Base-by-base conservation (phyloP, 2,888 invertebrate genomes). In the Tanytarsus gracilentus region DNA sequence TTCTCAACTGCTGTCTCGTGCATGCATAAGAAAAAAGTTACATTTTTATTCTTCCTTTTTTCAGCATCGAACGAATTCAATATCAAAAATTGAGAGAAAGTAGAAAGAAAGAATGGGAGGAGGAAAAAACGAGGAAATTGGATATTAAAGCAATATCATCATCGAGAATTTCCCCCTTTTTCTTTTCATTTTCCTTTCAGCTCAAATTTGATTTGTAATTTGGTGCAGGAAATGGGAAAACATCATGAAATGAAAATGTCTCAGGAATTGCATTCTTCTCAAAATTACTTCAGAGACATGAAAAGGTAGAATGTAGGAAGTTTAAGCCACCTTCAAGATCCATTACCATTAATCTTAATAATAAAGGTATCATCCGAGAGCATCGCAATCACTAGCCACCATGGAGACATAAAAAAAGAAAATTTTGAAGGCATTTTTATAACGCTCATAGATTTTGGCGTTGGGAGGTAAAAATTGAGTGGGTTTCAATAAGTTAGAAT, bases 61-160 rank as follows among this genome's bases (percentile, higher is more conserved):
- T n/a, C n/a, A n/a, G n/a, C n/a, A n/a, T n/a, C n/a, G n/a, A n/a
- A n/a, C n/a, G n/a, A n/a, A n/a, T n/a, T n/a, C n/a, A n/a, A n/a
- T n/a, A 33, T 33, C 33, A 2, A 33, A 33, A 33, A 33, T 11
- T 29, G 33, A 33, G n/a, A n/a, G 33, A 33, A 33, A 5, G n/a
- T 4, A 33, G 33, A 33, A 33, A 33, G 33, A 33, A 11, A 33
- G 33, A 33, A 9, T 29, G 33, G n/a, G n/a, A n/a, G 33, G 29
- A 29, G 7, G 23, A 23, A 44, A 30, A 30, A 30, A 40, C 21
- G 40, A 51, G 51, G 51, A 51, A 51, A 51, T 51, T 27, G 30
- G 30, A 51, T 51, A 51, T 51, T 51, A 51, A 51, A 51, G 51
- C 21, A 51, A 51, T 51, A 51, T 51, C 30, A 51, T 50, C 50